phyloP scores from a whole-genome alignment of 2,888 invertebrate species.

The Conops quadrifasciatus region DNA sequence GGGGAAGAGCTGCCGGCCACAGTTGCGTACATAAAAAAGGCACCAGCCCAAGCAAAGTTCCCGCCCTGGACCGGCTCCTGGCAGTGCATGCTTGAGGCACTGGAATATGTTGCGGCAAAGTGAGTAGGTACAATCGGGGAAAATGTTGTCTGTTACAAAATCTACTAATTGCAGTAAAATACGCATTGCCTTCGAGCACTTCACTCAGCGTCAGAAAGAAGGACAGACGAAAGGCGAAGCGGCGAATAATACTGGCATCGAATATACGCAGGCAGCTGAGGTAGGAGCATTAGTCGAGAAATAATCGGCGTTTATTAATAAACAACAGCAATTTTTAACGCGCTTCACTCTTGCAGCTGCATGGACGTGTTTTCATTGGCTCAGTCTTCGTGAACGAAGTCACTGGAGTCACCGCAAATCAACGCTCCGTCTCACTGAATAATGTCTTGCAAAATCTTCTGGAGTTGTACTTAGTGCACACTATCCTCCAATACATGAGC shows the following conservation, averaged over 20 bases:
- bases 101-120: constrained; percentile 66
- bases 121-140: constrained; percentile 47
- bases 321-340: too few species aligned
- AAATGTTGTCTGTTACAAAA: not conserved
- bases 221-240: constrained; percentile 80
- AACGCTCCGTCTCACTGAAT: constrained; percentile 70
- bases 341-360: constrained; percentile 71
- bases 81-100: constrained; percentile 61
- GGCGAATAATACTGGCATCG: constrained; percentile 86
- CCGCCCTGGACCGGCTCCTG: constrained; percentile 55
- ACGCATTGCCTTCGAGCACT: constrained; percentile 73
- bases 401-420: constrained; percentile 69
- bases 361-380: constrained; percentile 84
- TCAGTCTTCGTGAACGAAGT: constrained; percentile 76
- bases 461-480: constrained; percentile 80
- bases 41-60: constrained; percentile 43
- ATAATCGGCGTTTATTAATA: too few species aligned
- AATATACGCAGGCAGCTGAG: constrained; percentile 83
- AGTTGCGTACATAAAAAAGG: constrained; percentile 71
- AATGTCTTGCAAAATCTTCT: constrained; percentile 75
- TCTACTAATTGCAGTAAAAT: constrained; percentile 70
- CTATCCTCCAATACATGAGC: constrained; percentile 75
- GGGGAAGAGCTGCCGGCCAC: constrained; percentile 73
- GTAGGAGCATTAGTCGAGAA: constrained; percentile 65
- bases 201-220: constrained; percentile 72